These are phyloP conservation scores for Tupaia tana DNA, from an alignment of 2,113 vertebrate species.

Conservation along the genomic window DNA sequence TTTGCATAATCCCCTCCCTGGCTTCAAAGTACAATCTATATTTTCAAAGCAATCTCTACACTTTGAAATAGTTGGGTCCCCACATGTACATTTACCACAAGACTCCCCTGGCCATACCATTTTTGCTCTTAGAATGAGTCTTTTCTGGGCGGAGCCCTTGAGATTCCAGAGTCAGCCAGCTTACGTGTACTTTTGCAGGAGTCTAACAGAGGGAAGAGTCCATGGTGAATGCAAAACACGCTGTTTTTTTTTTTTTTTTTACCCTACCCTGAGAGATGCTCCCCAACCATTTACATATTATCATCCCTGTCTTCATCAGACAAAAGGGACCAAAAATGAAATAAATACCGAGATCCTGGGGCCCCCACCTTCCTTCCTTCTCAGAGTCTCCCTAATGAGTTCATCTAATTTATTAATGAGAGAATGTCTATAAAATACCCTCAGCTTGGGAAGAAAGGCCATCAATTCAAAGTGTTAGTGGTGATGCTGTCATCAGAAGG, in stretches of 20 bases:
- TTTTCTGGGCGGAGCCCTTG: not conserved
- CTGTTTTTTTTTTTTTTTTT: not conserved
- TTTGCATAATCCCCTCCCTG: not conserved
- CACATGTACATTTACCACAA: not conserved
- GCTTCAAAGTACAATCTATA: not conserved
- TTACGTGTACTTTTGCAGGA: not conserved
- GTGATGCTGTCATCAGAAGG: not conserved
- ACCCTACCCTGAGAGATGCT: not conserved
- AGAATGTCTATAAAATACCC: not conserved
- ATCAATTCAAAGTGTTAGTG: not conserved
- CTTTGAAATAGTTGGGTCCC: not conserved
- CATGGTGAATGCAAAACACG: not conserved
- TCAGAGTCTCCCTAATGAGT: not conserved
- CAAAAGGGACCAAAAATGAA: slow-evolving; percentile 43
- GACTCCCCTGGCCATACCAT: not conserved
- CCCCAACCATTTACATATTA: not conserved
- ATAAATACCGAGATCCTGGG: not conserved
- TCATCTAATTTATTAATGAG: slow-evolving; percentile 18
- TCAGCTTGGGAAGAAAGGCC: not conserved
- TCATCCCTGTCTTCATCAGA: not conserved
- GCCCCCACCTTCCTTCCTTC: not conserved
- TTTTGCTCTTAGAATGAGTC: not conserved
- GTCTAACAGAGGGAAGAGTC: not conserved
- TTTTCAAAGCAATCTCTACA: not conserved
- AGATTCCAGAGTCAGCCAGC: not conserved